Percentiles rank a stretch among this genome's conserved stretches.
Evolutionary conservation across 2,113 vertebrate genomes (phyloP).

Genomic region (Microcebus griseorufus): DNA sequence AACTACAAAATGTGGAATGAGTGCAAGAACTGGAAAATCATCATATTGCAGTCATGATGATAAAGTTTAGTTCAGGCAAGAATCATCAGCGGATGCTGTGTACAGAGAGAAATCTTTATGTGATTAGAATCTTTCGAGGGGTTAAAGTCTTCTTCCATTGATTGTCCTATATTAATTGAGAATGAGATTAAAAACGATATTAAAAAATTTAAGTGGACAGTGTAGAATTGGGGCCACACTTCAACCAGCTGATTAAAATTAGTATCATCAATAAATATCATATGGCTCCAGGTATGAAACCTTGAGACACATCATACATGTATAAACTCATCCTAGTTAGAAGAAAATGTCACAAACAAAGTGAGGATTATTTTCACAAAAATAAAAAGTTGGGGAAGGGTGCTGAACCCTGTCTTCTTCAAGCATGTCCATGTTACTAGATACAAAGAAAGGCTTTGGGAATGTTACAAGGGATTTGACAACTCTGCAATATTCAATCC

Average conservation of each 20-base stretch:
- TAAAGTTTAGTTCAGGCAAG: neutral
- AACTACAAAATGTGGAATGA: neutral
- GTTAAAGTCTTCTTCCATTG: neutral
- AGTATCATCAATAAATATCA: neutral
- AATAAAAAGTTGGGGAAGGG: neutral
- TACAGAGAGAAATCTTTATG: neutral
- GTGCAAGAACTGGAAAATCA: neutral
- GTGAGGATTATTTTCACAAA: neutral
- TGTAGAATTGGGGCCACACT: neutral
- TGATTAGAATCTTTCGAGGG: neutral
- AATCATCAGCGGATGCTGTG: neutral
- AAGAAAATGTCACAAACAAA: neutral
- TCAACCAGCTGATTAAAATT: neutral
- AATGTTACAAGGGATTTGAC: neutral
- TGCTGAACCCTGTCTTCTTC: too few relatives aligned
- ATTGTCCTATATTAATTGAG: neutral
- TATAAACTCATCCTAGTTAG: neutral
- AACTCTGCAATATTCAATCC: neutral
- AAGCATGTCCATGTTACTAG: neutral
- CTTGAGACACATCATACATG: neutral
- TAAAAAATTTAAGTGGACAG: neutral
- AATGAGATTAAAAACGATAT: neutral
- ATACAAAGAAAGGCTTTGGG: neutral
- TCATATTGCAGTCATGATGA: neutral
- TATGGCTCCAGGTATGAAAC: neutral